Evolutionary conservation across 2,888 invertebrate species (phyloP).

Genomic region (Pyrgus malvae): DNA sequence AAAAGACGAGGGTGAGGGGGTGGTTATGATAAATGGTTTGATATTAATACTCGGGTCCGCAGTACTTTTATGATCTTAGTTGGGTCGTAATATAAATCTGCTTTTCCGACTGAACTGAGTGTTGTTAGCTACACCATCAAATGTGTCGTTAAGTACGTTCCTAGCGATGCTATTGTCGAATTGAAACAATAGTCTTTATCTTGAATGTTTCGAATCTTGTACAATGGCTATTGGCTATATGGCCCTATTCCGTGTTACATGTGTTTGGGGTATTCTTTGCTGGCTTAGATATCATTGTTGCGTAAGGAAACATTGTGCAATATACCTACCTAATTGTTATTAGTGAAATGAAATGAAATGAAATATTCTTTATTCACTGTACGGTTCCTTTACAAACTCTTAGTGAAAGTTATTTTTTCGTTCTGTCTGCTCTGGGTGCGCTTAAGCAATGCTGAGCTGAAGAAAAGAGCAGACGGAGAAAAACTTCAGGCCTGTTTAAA

Average conservation of each 20-base stretch:
- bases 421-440: too few relatives aligned
- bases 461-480: too few relatives aligned
- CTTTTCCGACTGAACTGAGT: slow-evolving; percentile 33
- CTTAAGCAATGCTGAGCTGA: too few relatives aligned
- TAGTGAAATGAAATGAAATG: too few relatives aligned
- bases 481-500: too few relatives aligned
- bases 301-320: background rate
- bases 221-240: slow-evolving; percentile 11
- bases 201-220: slow-evolving; percentile 3
- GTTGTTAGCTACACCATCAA: slow-evolving; percentile 42
- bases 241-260: slow-evolving; percentile 10
- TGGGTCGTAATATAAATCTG: slow-evolving; percentile 78
- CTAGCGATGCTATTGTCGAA: slow-evolving; percentile 9
- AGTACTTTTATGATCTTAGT: slow-evolving; percentile 82
- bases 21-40: slow-evolving; percentile 76
- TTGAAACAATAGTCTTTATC: slow-evolving; percentile 13
- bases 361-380: too few relatives aligned
- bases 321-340: background rate
- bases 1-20: slow-evolving; percentile 67
- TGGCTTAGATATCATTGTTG: background rate
- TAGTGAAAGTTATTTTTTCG: too few relatives aligned
- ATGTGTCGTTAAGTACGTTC: slow-evolving; percentile 39
- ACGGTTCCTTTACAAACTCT: too few relatives aligned
- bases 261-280: slow-evolving; percentile 10
- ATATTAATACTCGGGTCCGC: slow-evolving; percentile 74